phyloP scores from a whole-genome alignment of 2,113 vertebrate species.

The Ochotona princeps region DNA sequence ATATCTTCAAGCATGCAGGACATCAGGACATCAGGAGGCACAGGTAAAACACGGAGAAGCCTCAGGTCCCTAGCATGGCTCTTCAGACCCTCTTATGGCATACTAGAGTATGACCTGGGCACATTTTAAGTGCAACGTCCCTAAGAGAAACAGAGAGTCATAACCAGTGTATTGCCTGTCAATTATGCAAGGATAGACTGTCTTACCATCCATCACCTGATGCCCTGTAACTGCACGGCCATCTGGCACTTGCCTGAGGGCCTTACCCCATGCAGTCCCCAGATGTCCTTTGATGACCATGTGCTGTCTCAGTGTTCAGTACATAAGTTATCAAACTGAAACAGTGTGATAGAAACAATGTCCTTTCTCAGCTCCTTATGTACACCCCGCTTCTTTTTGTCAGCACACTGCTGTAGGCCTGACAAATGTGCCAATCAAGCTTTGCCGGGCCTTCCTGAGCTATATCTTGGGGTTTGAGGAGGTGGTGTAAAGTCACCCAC shows the following conservation, averaged over 20 bases:
- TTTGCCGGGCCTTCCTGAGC: neutral
- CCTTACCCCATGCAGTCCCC: neutral
- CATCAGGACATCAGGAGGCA: neutral
- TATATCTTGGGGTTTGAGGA: no score
- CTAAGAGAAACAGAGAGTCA: neutral
- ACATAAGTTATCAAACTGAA: neutral
- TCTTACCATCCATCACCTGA: neutral
- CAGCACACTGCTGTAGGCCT: neutral
- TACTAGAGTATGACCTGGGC: accelerated
- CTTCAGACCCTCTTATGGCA: neutral
- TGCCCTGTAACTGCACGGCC: neutral
- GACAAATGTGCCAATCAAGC: no score
- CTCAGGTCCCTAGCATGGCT: accelerated
- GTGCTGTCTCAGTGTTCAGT: neutral
- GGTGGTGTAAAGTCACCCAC: no score
- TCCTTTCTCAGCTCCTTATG: neutral
- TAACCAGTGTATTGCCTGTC: neutral
- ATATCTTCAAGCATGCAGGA: neutral
- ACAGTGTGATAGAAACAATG: neutral
- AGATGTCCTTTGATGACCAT: neutral
- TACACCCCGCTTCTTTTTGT: no score
- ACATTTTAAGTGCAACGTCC: neutral
- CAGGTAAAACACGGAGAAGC: neutral
- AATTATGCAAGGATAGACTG: neutral
- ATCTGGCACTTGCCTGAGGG: neutral